Evolutionary conservation across 2,888 invertebrate genomes (phyloP).

Genomic region (Rhogogaster chlorosoma): DNA sequence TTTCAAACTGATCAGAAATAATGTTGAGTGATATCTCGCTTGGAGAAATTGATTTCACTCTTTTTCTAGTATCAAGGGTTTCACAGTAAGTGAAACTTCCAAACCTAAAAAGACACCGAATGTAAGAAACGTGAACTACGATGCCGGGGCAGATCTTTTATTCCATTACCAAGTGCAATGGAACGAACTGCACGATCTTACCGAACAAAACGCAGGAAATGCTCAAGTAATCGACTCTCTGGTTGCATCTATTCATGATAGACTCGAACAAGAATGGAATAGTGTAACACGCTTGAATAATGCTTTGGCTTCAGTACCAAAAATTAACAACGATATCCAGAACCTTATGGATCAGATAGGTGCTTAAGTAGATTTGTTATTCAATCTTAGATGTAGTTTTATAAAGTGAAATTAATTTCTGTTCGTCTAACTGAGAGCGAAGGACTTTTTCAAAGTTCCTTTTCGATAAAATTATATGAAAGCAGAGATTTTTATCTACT

Average conservation of each 20-base stretch:
- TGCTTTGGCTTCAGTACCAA: conserved; percentile 77
- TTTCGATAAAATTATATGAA: neutral
- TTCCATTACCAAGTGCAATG: conserved; percentile 87
- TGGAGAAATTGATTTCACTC: neutral
- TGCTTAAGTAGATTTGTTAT: conserved; percentile 60
- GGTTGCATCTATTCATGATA: conserved; percentile 72
- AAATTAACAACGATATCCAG: conserved; percentile 77
- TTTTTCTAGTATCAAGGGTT: conserved; percentile 71
- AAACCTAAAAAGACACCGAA: conserved; percentile 62
- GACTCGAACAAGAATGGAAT: conserved; percentile 77
- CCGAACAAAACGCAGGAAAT: conserved; percentile 82
- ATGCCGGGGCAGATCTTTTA: conserved; percentile 85
- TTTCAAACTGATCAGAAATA: neutral
- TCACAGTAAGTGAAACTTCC: conserved; percentile 67
- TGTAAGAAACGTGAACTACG: conserved; percentile 77
- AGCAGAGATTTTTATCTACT: neutral
- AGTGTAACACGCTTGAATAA: conserved; percentile 74
- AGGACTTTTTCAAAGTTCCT: neutral
- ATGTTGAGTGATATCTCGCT: neutral
- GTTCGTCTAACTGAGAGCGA: neutral
- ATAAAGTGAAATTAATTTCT: neutral
- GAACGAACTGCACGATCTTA: conserved; percentile 85
- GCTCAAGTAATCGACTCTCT: conserved; percentile 81
- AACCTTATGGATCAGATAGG: conserved; percentile 78
- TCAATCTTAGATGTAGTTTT: neutral